Percentiles rank a stretch among this genome's conserved stretches.
Conservation (phyloP, 1,140 invertebrate genomes). For the Oedothorax gibbosus region DNA sequence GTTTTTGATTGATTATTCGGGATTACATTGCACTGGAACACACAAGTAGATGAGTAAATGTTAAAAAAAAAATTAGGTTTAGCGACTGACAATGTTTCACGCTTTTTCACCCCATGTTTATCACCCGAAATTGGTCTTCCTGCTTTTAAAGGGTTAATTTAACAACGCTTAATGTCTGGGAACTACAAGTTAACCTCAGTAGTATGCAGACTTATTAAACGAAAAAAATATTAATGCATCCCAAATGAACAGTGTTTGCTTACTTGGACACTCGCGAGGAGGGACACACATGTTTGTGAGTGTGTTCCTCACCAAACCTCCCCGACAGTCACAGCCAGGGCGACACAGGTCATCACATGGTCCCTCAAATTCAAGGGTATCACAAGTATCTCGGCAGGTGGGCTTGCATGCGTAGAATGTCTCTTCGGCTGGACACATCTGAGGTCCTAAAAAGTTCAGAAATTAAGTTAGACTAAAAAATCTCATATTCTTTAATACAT, state of each 20-base stretch:
- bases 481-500: neutral
- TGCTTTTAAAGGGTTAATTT: too few species aligned
- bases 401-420: conserved; percentile 1
- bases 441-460: neutral
- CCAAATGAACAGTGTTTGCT: neutral
- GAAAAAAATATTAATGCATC: too few species aligned
- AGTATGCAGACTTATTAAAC: too few species aligned
- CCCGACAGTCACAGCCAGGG: conserved; percentile 2
- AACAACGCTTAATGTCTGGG: too few species aligned
- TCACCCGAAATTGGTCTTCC: too few species aligned
- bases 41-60: too few species aligned
- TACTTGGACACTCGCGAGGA: neutral
- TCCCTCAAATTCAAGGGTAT: neutral
- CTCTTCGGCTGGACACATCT: neutral
- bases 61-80: too few species aligned
- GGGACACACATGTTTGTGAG: neutral
- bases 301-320: neutral
- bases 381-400: conserved; percentile 8
- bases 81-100: too few species aligned
- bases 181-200: too few species aligned
- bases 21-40: too few species aligned
- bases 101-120: too few species aligned
- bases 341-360: conserved; percentile 2
- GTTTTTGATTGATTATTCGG: too few species aligned
- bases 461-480: neutral